These are phyloP conservation scores for Drosophila emarginata DNA, from an alignment of 2,888 invertebrate species.

Conservation along the genomic window DNA sequence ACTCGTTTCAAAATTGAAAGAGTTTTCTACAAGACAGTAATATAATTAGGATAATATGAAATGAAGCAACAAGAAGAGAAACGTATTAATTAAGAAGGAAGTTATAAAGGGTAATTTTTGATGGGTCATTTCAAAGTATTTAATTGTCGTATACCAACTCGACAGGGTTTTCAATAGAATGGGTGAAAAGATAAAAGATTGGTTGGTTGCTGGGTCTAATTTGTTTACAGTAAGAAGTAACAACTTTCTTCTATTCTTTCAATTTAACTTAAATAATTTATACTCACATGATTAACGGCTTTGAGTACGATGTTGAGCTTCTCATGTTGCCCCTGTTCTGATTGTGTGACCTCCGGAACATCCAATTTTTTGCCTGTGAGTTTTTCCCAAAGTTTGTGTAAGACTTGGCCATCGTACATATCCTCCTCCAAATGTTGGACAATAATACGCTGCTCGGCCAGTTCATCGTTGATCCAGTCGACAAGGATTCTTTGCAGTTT, in stretches of 20 bases:
- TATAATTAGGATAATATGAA: too few relatives aligned
- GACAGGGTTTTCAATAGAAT: too few relatives aligned
- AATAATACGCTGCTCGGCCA: constrained; percentile 97
- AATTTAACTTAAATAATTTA: too few relatives aligned
- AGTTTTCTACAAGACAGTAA: too few relatives aligned
- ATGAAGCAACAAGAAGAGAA: too few relatives aligned
- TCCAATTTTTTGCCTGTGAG: constrained; percentile 94
- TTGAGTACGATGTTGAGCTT: constrained; percentile 94
- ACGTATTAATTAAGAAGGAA: too few relatives aligned
- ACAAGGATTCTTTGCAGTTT: constrained; percentile 93
- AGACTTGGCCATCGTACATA: constrained; percentile 97
- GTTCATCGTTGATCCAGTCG: constrained; percentile 99
- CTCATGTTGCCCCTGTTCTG: constrained; percentile 98
- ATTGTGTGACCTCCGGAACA: constrained; percentile 99
- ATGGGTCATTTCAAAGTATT: too few relatives aligned
- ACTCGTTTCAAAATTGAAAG: too few relatives aligned
- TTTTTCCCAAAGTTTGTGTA: constrained; percentile 90
- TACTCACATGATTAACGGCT: constrained; percentile 91
- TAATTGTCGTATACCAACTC: too few relatives aligned
- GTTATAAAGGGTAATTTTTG: too few relatives aligned
- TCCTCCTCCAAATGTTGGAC: constrained; percentile 98
- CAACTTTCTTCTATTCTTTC: too few relatives aligned
- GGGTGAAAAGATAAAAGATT: too few relatives aligned
- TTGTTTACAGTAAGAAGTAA: neutral
- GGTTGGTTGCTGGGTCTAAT: neutral